These are phyloP conservation scores for Euplexia lucipara DNA, from an alignment of 2,888 invertebrate species.

Conservation along the genomic window DNA sequence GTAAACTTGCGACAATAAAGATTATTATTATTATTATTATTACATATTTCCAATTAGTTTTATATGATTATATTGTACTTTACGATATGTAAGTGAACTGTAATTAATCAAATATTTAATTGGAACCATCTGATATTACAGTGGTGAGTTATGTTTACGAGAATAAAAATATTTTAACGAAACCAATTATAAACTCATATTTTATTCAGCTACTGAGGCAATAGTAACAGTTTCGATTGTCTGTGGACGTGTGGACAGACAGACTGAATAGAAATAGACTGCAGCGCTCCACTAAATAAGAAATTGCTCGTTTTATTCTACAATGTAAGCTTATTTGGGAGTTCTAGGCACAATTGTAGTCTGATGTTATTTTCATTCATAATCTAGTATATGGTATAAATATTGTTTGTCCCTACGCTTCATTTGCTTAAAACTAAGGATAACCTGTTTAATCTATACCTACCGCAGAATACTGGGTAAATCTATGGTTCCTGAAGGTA, in stretches of 20 bases:
- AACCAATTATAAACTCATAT: slow-evolving; percentile 30
- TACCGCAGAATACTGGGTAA: too few relatives aligned
- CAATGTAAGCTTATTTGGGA: background rate
- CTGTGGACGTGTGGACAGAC: slow-evolving; percentile 26
- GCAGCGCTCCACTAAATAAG: slow-evolving; percentile 19
- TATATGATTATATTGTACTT: too few relatives aligned
- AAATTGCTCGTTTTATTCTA: slow-evolving; percentile 13
- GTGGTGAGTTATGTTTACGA: background rate
- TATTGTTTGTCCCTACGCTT: background rate
- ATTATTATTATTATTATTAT: too few relatives aligned
- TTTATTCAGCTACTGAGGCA: slow-evolving; percentile 24
- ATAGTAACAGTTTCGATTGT: slow-evolving; percentile 6
- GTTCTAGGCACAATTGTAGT: background rate
- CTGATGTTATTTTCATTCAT: too few relatives aligned
- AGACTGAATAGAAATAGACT: slow-evolving; percentile 39
- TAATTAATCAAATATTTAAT: background rate
- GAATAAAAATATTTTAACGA: slow-evolving; percentile 6
- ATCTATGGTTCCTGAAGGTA: too few relatives aligned
- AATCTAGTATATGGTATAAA: too few relatives aligned
- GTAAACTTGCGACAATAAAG: too few relatives aligned
- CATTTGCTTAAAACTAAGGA: background rate
- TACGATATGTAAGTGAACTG: too few relatives aligned
- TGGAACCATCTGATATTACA: background rate
- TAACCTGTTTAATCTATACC: background rate
- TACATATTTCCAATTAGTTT: too few relatives aligned